These are phyloP conservation scores for Macrobrachium nipponense DNA, from an alignment of 1,140 invertebrate species.

Conservation along the genomic window DNA sequence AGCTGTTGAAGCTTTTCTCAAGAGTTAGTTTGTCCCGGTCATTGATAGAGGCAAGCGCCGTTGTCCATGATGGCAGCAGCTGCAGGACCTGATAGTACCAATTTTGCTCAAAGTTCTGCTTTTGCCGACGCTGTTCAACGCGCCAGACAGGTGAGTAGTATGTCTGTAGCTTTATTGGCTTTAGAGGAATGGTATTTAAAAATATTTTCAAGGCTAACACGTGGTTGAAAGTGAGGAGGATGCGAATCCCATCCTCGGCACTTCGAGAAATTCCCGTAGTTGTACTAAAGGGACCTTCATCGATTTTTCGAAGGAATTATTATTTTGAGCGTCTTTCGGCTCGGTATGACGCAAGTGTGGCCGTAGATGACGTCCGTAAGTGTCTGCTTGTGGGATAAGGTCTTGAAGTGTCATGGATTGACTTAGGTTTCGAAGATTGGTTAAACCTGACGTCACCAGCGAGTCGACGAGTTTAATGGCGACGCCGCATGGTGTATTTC, in stretches of 20 bases:
- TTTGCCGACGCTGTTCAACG: slow-evolving; percentile 65
- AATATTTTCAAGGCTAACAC: too few species aligned
- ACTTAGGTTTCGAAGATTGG: too few species aligned
- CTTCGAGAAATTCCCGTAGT: too few species aligned
- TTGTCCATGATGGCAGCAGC: slow-evolving; percentile 64
- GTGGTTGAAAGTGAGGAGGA: too few species aligned
- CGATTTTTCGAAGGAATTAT: too few species aligned
- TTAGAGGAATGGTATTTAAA: background rate
- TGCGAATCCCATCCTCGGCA: too few species aligned
- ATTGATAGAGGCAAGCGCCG: slow-evolving; percentile 48
- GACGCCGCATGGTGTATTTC: background rate
- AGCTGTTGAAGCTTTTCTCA: background rate
- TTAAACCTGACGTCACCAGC: background rate
- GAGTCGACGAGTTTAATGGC: background rate
- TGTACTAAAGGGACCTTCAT: too few species aligned
- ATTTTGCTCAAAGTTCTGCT: slow-evolving; percentile 64
- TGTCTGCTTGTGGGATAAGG: too few species aligned
- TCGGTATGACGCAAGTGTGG: too few species aligned
- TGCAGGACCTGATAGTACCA: slow-evolving; percentile 63
- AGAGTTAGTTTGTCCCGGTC: background rate
- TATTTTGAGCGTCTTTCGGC: too few species aligned
- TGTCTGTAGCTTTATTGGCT: background rate
- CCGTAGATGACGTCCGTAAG: too few species aligned
- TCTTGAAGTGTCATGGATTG: too few species aligned
- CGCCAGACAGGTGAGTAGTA: slow-evolving; percentile 62